These are phyloP conservation scores for Dicentrarchus labrax DNA, from an alignment of 2,113 vertebrate genomes.

Conservation along the genomic window DNA sequence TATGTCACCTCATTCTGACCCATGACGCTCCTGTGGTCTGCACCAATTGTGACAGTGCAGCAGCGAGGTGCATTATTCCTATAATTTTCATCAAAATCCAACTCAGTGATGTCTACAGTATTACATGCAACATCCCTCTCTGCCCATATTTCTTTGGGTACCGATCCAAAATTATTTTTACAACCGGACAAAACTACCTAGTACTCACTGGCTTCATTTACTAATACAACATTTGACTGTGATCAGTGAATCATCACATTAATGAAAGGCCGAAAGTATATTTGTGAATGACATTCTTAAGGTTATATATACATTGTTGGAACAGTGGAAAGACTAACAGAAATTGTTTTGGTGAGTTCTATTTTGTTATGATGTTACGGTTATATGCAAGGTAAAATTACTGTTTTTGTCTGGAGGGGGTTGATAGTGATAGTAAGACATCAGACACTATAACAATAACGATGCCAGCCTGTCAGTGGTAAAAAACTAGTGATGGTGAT, in stretches of 20 bases:
- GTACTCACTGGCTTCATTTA: neutral
- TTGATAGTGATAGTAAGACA: too few relatives aligned
- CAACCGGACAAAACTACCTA: neutral
- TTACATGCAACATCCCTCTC: neutral
- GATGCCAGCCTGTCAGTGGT: too few relatives aligned
- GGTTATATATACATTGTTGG: too few relatives aligned
- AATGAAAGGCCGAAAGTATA: too few relatives aligned
- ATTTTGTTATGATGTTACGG: too few relatives aligned
- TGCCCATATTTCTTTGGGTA: neutral
- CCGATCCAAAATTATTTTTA: neutral
- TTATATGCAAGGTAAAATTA: too few relatives aligned
- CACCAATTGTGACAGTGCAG: neutral
- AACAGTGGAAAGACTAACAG: too few relatives aligned
- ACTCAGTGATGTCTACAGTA: neutral
- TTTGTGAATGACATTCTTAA: too few relatives aligned
- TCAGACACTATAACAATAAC: too few relatives aligned
- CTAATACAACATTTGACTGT: neutral
- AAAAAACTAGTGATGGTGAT: too few relatives aligned
- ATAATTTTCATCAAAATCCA: conserved; percentile 12
- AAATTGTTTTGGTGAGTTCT: too few relatives aligned
- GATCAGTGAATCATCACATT: neutral
- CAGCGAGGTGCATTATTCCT: neutral
- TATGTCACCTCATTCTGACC: conserved; percentile 13
- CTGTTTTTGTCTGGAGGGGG: too few relatives aligned
- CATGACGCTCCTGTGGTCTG: neutral